Base-by-base conservation (phyloP, 2,113 vertebrate species). In the Clinocottus analis region DNA sequence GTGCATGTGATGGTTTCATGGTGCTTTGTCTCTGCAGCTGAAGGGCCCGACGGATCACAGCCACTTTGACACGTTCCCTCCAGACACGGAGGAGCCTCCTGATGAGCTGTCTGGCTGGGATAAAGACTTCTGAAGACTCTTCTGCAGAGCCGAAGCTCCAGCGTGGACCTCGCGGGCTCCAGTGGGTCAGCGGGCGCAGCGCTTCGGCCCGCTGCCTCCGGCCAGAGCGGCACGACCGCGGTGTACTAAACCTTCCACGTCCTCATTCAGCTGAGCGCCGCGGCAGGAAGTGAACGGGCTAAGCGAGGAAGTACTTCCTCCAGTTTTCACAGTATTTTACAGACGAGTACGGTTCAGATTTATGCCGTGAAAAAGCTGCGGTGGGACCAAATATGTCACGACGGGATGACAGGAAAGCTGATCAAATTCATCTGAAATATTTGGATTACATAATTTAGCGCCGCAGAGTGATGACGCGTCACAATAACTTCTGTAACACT, bases 51-150 rank as follows among this genome's bases (percentile, higher is more conserved):
- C 80, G 87, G 94, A 95, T 86, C 93, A 95, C 88, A 95, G 94
- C 72, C 75, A 94, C 76, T 95, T 95, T 47, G 94, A 95, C 77
- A 89, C 90, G 6, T 95, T 95, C 72, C 91, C 94, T n/a, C 91
- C 94, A 0, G 93, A 95, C 25, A 78, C 87, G 2, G 94, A 95
- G 29, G 91, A 94, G 14, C 82, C 93, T 23, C 90, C 91, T 21
- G 94, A 94, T 47, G 94, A 95, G 82, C 75, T 93, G 21, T 95
- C 94, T 7, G 94, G 93, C 49, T 95, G 94, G 94, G 94, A 95
- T 84, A 93, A 93, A 79, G 93, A 94, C 84, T 95, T 95, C 83
- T 95, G 73, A 95, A 12, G 73, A 77, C 39, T 29, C 19, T 11
- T 17, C 27, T 43, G 33, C 2, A 4, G 43, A 21, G 5, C 25